These are phyloP conservation scores for Antennarius striatus DNA, from an alignment of 2,113 vertebrate species.

Conservation along the genomic window DNA sequence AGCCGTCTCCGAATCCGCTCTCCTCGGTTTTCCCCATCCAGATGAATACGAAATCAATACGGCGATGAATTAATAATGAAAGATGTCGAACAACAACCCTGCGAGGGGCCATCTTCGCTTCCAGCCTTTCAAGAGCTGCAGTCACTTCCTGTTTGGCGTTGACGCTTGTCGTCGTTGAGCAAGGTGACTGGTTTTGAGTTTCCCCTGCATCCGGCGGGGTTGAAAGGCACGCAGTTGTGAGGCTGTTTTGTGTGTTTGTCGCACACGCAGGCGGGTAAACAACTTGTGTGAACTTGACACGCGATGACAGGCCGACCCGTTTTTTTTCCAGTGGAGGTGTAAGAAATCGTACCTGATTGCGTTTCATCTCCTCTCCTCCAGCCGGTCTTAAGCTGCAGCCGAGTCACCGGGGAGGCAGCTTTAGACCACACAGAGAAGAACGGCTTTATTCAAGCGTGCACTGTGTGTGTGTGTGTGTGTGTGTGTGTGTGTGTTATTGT, in stretches of 20 bases:
- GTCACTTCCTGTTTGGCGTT: conserved; percentile 54
- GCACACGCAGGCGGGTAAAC: no score
- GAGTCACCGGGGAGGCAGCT: conserved; percentile 48
- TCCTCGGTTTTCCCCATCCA: conserved; percentile 50
- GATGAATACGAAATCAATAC: conserved; percentile 76
- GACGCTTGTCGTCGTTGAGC: background rate
- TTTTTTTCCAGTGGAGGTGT: conserved; percentile 52
- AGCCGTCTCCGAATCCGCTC: conserved; percentile 49
- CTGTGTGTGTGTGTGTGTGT: conserved; percentile 7
- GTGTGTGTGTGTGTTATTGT: conserved; percentile 4
- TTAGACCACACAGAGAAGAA: conserved; percentile 31
- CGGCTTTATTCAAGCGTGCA: background rate
- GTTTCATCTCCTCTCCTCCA: conserved; percentile 24
- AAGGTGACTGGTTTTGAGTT: conserved; percentile 27
- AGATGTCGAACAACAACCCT: conserved; percentile 74
- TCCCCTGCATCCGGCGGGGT: background rate
- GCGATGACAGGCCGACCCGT: conserved; percentile 45
- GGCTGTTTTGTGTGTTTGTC: conserved; percentile 5
- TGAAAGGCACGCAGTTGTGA: background rate
- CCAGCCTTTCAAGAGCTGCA: conserved; percentile 36
- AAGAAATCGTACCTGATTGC: conserved; percentile 52
- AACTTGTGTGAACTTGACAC: conserved; percentile 12
- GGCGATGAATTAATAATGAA: conserved; percentile 80
- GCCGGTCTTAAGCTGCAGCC: conserved; percentile 2
- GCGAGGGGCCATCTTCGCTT: conserved; percentile 60